Evolutionary conservation across 2,797 vertebrate genomes (phyloP), one percentile per base, ranked within the genome.

Genomic region (Sebastolobus alascanus): DNA sequence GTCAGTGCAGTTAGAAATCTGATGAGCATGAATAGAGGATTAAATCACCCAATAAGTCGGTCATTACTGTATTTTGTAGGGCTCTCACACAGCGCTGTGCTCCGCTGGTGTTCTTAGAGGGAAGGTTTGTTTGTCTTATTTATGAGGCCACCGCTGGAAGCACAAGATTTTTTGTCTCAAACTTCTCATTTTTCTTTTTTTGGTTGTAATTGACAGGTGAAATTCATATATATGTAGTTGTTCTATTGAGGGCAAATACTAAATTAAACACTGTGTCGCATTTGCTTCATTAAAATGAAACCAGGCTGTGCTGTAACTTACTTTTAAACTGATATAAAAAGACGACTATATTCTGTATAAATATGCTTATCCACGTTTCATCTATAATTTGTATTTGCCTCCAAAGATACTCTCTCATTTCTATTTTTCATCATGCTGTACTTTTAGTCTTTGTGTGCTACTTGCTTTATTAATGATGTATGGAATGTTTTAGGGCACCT

Each of bases 11-110:
- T 66, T 55, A 52, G 56, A 82, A 79, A 43, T 83, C 61, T 86
- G 80, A 88, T 82, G 58, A 83, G 74, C 77, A 82, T 79, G 83
- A 74, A 85, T 58, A 65, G 68, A 72, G 76, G 77, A 89, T 88
- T 58, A 78, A 87, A 86, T 90, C 70, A 82, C 40, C 69, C 68
- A 80, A 46, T 73, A 50, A 84, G 68, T 78, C 55, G 61, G 68
- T 80, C 82, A 82, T 89, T 84, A 83, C 63, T 56, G 77, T 60
- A 33, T 85, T 83, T 73, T 84, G 70, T 37, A 5, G 58, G 40
- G 40, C 61, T 75, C 37, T 52, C 13, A 1, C 13, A 1, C 31
- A 16, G 14, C 3, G 3, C 40, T 40, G 68, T n/a, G 16, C 70
- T 25, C 66, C 2, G 13, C 71, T 63, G 38, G 27, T 52, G 71